These are phyloP conservation scores for Coracias cyanogaster DNA, from an alignment of 2,797 vertebrate genomes.

Conservation along the genomic window DNA sequence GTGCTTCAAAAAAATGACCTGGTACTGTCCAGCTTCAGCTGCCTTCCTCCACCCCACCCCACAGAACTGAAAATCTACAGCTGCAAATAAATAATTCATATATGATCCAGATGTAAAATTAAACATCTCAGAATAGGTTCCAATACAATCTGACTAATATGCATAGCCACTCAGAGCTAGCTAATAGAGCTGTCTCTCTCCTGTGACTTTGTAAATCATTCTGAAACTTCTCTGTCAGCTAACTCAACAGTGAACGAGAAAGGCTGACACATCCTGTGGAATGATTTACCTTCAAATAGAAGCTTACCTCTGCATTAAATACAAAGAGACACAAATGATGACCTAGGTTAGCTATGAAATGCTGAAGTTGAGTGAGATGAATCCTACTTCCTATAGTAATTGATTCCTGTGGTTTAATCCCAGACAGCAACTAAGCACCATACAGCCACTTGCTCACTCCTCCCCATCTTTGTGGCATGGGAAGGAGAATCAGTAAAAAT, in stretches of 20 bases:
- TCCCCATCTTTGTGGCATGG: neutral
- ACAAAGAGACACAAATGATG: neutral
- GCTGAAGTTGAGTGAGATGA: neutral
- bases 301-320: neutral
- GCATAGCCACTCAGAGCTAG: neutral
- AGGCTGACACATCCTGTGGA: neutral
- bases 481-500: neutral
- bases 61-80: neutral
- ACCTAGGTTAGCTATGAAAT: neutral
- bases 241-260: neutral
- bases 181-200: neutral
- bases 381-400: neutral
- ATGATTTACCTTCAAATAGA: neutral
- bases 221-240: neutral
- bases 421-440: neutral
- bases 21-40: neutral
- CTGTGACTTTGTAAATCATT: neutral
- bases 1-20: neutral
- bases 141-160: neutral
- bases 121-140: neutral
- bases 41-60: neutral
- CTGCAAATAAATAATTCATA: neutral
- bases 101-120: neutral
- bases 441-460: neutral
- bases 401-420: neutral